These are phyloP conservation scores for Micrasema longulum DNA, from an alignment of 1,140 invertebrate genomes.

Conservation along the genomic window DNA sequence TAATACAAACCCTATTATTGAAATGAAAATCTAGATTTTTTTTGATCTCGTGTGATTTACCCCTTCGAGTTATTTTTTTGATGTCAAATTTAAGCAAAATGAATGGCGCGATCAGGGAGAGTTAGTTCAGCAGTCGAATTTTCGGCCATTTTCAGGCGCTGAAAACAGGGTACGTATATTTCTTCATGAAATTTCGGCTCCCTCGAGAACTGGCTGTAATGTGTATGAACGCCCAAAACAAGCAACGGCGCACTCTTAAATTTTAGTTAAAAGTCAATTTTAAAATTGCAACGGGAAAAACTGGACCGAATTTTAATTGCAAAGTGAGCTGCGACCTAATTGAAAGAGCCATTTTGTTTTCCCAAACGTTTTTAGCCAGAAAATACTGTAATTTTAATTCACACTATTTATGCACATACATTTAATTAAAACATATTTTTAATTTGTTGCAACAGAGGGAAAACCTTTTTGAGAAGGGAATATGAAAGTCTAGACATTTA, in stretches of 20 bases:
- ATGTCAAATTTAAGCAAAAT: too few relatives aligned
- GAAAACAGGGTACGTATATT: not conserved
- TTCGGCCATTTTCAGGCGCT: constrained; percentile 20
- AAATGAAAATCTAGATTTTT: too few relatives aligned
- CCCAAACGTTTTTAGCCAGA: too few relatives aligned
- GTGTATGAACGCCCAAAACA: constrained; percentile 21
- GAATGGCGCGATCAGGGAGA: not conserved
- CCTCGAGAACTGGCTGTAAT: constrained; percentile 1
- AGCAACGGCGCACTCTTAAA: constrained; percentile 8
- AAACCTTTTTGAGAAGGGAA: too few relatives aligned
- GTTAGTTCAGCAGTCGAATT: constrained; percentile 12
- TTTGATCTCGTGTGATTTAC: too few relatives aligned
- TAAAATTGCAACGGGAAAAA: constrained; percentile 14
- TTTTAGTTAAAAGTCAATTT: constrained; percentile 33
- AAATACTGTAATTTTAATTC: too few relatives aligned
- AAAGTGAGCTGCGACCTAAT: not conserved
- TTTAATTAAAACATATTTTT: too few relatives aligned
- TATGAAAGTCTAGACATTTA: too few relatives aligned
- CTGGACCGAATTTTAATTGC: constrained; percentile 11
- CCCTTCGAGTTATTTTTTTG: too few relatives aligned
- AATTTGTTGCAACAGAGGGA: too few relatives aligned
- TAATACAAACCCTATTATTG: too few relatives aligned
- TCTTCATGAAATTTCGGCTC: constrained; percentile 27
- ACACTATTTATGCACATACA: too few relatives aligned
- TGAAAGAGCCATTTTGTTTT: not conserved